Evolutionary conservation across 2,888 invertebrate genomes (phyloP).

Genomic region (Eupithecia centaureata): DNA sequence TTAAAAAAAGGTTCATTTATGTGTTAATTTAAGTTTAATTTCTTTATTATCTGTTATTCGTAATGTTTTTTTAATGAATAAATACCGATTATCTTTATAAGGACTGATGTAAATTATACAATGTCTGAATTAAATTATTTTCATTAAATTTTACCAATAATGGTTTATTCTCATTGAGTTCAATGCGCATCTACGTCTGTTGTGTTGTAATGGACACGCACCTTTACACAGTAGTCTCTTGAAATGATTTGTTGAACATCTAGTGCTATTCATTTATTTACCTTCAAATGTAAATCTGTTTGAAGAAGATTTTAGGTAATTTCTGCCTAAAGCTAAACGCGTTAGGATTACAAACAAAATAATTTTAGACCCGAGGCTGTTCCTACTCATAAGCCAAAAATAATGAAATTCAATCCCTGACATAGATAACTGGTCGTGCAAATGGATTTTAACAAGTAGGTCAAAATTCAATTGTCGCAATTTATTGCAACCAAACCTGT

Average conservation of each 20-base stretch:
- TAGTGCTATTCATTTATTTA: constrained; percentile 1
- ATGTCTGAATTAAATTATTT: too few species aligned
- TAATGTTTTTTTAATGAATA: too few species aligned
- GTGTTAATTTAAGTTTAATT: too few species aligned
- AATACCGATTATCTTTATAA: too few species aligned
- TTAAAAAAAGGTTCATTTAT: too few species aligned
- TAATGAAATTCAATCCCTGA: neutral
- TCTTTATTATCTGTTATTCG: too few species aligned
- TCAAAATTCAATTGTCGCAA: too few species aligned
- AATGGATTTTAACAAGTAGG: neutral
- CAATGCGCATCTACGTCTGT: neutral
- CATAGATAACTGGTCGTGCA: neutral
- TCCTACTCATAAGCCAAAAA: neutral
- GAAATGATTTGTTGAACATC: neutral
- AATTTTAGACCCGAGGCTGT: too few species aligned
- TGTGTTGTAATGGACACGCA: neutral
- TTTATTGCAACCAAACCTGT: neutral
- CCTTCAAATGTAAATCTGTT: constrained; percentile 1
- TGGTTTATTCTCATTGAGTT: neutral
- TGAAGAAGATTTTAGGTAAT: constrained; percentile 3
- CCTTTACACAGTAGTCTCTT: neutral
- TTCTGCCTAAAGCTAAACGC: neutral
- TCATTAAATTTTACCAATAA: too few species aligned
- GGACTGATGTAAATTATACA: too few species aligned
- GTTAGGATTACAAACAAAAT: neutral